Base-by-base conservation (phyloP, 2,888 invertebrate genomes). In the Branchipolynoe longqiensis region DNA sequence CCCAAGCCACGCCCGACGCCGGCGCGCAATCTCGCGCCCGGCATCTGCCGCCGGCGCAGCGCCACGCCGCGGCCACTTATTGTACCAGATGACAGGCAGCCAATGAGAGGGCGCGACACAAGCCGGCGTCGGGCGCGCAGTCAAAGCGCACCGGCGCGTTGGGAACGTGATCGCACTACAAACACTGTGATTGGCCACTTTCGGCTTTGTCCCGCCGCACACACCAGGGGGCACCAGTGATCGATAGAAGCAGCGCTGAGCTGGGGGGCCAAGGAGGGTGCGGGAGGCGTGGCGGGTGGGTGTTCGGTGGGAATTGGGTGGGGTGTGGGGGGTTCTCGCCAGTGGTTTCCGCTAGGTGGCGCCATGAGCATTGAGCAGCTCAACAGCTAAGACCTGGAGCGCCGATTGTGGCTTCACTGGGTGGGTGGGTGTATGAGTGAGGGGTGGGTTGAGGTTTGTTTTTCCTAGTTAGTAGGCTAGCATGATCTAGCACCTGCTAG, bases 141-240 rank as follows among this genome's bases (percentile, higher is more conserved):
- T 69, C 69, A 69, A 69, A 69, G 69, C 69, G 69, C 33, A 38
- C 36, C 69, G 62, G 3, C 31, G 62, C 18, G 31, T 12, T 69
- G 69, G 69, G 69, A 69, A 69, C 69, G 69, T 69, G 69, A 69
- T 69, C 69, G 69, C 69, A 33, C 33, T 69, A 69, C 69, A 69
- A 69, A 69, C 69, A 69, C 36, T 69, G 69, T 69, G 69, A 69
- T 69, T 69, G 69, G 69, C 69, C 69, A 69, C 69, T 69, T 69
- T 69, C 36, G 69, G 69, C 69, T 69, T 69, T 69, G 69, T 69
- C 38, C 36, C 69, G 62, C 28, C 28, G 28, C 31, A 31, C n/a
- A 25, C 25, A 28, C 62, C n/a, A 31, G 28, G 12, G 14, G 28
- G 3, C 25, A 18, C 28, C 62, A n/a, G 28, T 28, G 31, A 31